Conservation (phyloP, 2,888 invertebrate genomes). For the Cryptus armator region DNA sequence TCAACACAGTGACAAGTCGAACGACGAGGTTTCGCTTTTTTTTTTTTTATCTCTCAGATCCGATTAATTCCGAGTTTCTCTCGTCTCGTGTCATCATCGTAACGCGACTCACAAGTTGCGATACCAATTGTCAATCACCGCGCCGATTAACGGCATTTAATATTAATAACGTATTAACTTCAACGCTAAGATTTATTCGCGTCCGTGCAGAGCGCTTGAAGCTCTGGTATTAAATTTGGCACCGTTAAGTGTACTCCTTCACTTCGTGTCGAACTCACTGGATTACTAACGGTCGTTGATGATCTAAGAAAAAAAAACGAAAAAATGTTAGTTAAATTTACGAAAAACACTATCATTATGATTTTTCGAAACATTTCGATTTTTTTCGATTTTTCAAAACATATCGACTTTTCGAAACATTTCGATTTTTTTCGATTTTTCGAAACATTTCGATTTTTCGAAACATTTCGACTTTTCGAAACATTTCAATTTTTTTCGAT, state of each 20-base stretch:
- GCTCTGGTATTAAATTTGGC: conserved; percentile 77
- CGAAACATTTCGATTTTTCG: no score
- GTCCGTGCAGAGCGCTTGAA: conserved; percentile 77
- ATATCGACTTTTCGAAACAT: no score
- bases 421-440: no score
- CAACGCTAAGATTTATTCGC: conserved; percentile 78
- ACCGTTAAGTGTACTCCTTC: conserved; percentile 79
- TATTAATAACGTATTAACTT: conserved; percentile 40
- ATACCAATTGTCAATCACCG: conserved; percentile 20
- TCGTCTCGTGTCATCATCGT: not conserved
- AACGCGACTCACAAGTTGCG: conserved; percentile 17
- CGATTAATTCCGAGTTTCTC: not conserved
- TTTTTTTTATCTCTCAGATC: conserved; percentile 24
- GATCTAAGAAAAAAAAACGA: conserved; percentile 75
- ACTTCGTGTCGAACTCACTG: conserved; percentile 71
- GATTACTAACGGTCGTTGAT: conserved; percentile 79
- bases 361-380: no score
- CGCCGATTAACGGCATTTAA: conserved; percentile 46
- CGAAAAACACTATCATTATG: not conserved
- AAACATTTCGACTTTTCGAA: no score
- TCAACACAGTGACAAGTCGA: not conserved
- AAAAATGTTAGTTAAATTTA: not conserved
- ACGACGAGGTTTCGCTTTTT: conserved; percentile 5
- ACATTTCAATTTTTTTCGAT: no score
- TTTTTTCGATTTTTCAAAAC: conserved; percentile 9